Percentiles rank a stretch among this genome's conserved stretches.
Evolutionary conservation across 2,888 invertebrate species (phyloP).

Genomic region (Spatulosminthurus flaviceps): DNA sequence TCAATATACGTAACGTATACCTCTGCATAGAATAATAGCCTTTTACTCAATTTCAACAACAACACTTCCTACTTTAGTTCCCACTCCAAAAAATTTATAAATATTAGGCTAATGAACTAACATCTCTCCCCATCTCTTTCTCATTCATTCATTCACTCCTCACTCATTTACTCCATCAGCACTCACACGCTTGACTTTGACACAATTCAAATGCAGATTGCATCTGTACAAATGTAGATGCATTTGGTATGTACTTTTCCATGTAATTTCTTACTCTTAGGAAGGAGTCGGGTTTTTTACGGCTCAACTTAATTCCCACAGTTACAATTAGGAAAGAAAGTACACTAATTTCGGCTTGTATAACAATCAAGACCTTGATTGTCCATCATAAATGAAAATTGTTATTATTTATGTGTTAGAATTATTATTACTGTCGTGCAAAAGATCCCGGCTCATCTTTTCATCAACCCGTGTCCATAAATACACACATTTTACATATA

Average conservation of each 20-base stretch:
- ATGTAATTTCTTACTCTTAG: not conserved
- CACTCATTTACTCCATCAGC: too few relatives aligned
- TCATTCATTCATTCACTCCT: not conserved
- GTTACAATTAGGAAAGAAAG: not conserved
- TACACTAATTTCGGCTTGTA: not conserved
- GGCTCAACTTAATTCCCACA: not conserved
- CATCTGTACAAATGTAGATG: not conserved
- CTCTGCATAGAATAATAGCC: not conserved
- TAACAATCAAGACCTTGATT: conserved; percentile 8
- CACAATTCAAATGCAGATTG: not conserved
- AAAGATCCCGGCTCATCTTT: too few relatives aligned
- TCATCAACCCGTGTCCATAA: too few relatives aligned
- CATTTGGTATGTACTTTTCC: too few relatives aligned
- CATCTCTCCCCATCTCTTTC: not conserved
- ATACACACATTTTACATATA: too few relatives aligned
- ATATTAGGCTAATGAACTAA: conserved; percentile 8
- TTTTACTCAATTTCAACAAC: conserved; percentile 9
- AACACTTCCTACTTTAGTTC: conserved; percentile 13
- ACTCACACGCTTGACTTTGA: too few relatives aligned
- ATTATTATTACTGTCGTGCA: too few relatives aligned
- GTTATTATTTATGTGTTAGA: too few relatives aligned
- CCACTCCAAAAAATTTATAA: conserved; percentile 12
- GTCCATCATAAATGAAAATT: not conserved
- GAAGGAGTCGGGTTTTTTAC: not conserved
- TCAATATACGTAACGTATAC: not conserved